Percentiles rank a stretch among this genome's conserved stretches.
phyloP scores from a whole-genome alignment of 2,113 vertebrate species.

The Siphamia tubifer region DNA sequence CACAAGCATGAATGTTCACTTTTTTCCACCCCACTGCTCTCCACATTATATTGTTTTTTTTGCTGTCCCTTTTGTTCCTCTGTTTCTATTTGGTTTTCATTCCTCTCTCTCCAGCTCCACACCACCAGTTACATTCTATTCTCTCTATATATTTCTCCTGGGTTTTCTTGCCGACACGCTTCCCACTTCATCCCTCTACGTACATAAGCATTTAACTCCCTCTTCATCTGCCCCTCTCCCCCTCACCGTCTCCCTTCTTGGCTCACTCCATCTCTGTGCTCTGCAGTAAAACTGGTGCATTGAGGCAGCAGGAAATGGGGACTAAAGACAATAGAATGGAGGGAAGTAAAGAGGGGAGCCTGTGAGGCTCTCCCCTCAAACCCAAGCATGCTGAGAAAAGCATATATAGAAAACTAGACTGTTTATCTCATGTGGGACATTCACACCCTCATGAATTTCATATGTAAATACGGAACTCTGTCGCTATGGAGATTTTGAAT shows the following conservation, averaged over 20 bases:
- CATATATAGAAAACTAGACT: background rate
- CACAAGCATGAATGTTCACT: background rate
- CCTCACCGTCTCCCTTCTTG: slow-evolving; percentile 51
- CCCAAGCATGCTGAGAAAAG: background rate
- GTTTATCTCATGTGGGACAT: background rate
- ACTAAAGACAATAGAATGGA: slow-evolving; percentile 75
- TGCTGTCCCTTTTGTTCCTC: slow-evolving; percentile 23
- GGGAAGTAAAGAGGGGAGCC: slow-evolving; percentile 39
- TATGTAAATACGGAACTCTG: slow-evolving; percentile 5
- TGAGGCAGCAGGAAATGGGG: slow-evolving; percentile 73
- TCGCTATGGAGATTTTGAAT: slow-evolving; percentile 37
- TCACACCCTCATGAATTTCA: background rate
- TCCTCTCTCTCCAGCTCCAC: background rate
- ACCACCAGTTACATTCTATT: slow-evolving; percentile 7
- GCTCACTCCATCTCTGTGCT: slow-evolving; percentile 71
- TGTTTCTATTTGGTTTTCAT: background rate
- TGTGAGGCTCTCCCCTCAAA: slow-evolving; percentile 25
- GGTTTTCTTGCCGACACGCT: slow-evolving; percentile 11
- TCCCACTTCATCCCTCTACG: slow-evolving; percentile 25
- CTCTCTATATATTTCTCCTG: slow-evolving; percentile 31
- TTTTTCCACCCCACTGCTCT: background rate
- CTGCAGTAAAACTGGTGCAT: slow-evolving; percentile 82
- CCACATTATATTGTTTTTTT: slow-evolving; percentile 12
- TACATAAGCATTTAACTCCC: slow-evolving; percentile 55
- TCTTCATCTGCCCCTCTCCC: slow-evolving; percentile 39